These are phyloP conservation scores for Ornithoptera alexandrae DNA, from an alignment of 2,888 invertebrate species.

Conservation along the genomic window DNA sequence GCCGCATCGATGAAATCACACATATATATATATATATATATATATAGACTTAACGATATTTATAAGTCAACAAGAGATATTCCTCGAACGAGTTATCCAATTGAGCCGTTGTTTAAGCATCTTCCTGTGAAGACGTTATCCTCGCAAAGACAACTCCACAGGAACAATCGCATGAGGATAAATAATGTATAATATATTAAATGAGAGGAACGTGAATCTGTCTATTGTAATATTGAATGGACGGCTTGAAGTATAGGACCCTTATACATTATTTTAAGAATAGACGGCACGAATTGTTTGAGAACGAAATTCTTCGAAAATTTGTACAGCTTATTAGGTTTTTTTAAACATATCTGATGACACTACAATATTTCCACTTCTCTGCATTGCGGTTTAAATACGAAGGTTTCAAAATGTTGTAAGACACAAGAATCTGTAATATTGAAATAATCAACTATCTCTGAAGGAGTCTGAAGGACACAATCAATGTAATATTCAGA, in stretches of 20 bases:
- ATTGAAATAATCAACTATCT: too few relatives aligned
- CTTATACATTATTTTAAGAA: not conserved
- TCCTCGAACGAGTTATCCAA: not conserved
- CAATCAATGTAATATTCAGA: too few relatives aligned
- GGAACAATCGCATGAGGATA: not conserved
- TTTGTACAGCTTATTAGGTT: too few relatives aligned
- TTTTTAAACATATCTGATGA: too few relatives aligned
- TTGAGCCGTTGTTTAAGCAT: conserved; percentile 8
- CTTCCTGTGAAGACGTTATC: conserved; percentile 21
- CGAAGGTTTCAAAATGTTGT: too few relatives aligned
- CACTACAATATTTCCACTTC: too few relatives aligned
- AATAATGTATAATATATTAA: not conserved
- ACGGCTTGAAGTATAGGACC: not conserved
- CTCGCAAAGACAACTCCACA: not conserved
- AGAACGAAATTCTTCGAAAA: not conserved
- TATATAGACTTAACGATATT: not conserved
- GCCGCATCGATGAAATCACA: not conserved
- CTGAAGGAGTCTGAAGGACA: too few relatives aligned
- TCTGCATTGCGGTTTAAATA: too few relatives aligned
- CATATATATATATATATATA: not conserved
- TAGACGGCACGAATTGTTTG: not conserved
- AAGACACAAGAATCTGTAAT: too few relatives aligned
- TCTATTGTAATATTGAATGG: not conserved
- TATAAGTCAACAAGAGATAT: not conserved
- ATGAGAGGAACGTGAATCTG: not conserved